phyloP scores from a whole-genome alignment of 2,888 invertebrate genomes.

The Melikaiella ostensackeni region DNA sequence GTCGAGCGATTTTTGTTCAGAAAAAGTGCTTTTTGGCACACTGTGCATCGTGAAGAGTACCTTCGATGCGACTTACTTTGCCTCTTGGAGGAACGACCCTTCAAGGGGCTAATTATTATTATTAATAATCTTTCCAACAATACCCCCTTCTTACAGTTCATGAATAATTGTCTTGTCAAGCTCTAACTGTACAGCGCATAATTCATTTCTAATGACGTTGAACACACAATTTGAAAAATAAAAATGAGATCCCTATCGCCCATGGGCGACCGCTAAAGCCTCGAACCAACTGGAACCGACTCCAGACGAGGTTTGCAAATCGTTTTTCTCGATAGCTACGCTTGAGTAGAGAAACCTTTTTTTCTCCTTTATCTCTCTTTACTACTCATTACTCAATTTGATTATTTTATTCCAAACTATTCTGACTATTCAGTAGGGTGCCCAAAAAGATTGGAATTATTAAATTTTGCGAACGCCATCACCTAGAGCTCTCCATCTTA shows the following conservation, averaged over 20 bases:
- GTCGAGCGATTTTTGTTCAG: too few species aligned
- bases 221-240: conserved; percentile 16
- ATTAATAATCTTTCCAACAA: conserved; percentile 17
- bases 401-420: too few species aligned
- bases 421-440: too few species aligned
- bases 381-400: not conserved
- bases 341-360: not conserved
- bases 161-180: conserved; percentile 24
- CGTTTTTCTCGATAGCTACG: conserved; percentile 17
- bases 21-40: too few species aligned
- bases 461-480: too few species aligned
- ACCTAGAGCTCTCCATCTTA: too few species aligned
- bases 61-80: conserved; percentile 13
- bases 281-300: not conserved
- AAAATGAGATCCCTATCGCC: conserved; percentile 22
- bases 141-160: conserved; percentile 4
- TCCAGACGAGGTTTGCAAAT: conserved; percentile 23
- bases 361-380: not conserved
- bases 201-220: conserved; percentile 30
- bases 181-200: conserved; percentile 3
- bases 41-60: too few species aligned
- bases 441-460: too few species aligned
- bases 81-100: not conserved
- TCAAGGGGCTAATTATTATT: conserved; percentile 26
- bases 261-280: conserved; percentile 2